Conservation (phyloP, 2,797 vertebrate species). For the Cyclopterus lumpus region DNA sequence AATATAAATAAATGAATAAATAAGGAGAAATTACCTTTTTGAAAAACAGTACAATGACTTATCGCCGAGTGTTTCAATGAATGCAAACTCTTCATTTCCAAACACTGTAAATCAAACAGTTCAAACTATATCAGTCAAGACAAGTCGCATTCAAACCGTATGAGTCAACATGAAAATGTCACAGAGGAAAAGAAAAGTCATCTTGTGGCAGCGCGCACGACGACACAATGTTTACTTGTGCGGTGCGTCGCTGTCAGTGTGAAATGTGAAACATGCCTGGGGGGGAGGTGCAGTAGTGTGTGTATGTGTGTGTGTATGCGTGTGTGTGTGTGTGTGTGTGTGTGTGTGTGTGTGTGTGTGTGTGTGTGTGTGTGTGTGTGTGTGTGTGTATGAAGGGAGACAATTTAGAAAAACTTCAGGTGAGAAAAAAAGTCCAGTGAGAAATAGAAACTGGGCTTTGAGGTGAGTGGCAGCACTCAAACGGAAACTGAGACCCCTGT, state of each 20-base stretch:
- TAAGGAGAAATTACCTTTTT: background rate
- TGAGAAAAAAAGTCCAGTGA: conserved; percentile 4
- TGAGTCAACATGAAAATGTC: conserved; percentile 42
- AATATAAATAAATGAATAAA: too few relatives aligned
- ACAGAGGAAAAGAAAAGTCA: background rate
- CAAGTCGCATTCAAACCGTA: background rate
- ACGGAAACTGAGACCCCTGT: conserved; percentile 40
- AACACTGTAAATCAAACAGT: conserved; percentile 30
- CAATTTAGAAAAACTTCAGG: background rate
- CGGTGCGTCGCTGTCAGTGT: background rate
- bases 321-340: background rate
- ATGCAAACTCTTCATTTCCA: conserved; percentile 30
- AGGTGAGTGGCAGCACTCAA: background rate
- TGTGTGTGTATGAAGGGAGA: background rate
- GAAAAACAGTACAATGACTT: conserved; percentile 15
- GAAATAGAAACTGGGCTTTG: conserved; percentile 12
- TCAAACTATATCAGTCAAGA: conserved; percentile 22
- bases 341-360: background rate
- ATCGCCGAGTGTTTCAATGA: conserved; percentile 22
- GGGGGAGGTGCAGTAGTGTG: background rate
- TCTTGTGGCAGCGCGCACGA: background rate
- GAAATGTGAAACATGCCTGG: conserved; percentile 6
- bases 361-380: background rate
- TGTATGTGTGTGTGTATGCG: background rate
- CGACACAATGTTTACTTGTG: conserved; percentile 38